Base-by-base conservation (phyloP, 2,888 invertebrate genomes). In the Drosophila anomalata region DNA sequence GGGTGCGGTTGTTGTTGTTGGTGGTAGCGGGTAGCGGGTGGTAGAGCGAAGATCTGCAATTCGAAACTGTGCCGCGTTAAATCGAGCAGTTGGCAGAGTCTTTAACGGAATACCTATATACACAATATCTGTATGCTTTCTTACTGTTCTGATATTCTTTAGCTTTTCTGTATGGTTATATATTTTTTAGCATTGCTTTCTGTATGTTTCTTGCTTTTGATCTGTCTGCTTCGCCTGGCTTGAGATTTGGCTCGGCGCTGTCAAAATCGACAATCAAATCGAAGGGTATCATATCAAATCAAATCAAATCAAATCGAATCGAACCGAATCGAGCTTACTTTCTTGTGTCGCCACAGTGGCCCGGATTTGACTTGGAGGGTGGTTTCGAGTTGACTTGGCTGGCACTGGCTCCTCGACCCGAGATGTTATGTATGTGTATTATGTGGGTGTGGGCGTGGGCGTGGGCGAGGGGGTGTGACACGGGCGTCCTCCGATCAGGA, bases 11-110 rank as follows among this genome's bases (percentile, higher is more conserved):
- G 9, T 24, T 22, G 22, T 22, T 4, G 22, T 22, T 4, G 22
- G 5, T 24, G 22, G 22, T 5, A n/a, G n/a, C 3, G 4, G 22
- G 17, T 17, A 17, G 17, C 17, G 17, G 22, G 44, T 5, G 9
- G 22, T 33, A 14, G 65, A 14, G 65, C 55, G 74, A 72, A 60
- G 73, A 89, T 90, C 90, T 90, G 90, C 78, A 90, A 90, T 83
- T 88, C 85, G 82, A 90, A 90, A 90, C 90, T 90, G 86, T 89
- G 85, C 90, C 86, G 81, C 87, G 86, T 89, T 90, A 90, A 88
- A 88, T 90, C 88, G 87, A 88, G 75, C 89, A 77, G 76, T 87
- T 70, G 75, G 62, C 71, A 73, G 69, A 73, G 36, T 12, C 73
- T 66, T 81, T 17, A 20, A 63, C 85, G 80, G 76, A 75, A 87